phyloP scores from a whole-genome alignment of 2,888 invertebrate genomes.

The Oscheius sp. region DNA sequence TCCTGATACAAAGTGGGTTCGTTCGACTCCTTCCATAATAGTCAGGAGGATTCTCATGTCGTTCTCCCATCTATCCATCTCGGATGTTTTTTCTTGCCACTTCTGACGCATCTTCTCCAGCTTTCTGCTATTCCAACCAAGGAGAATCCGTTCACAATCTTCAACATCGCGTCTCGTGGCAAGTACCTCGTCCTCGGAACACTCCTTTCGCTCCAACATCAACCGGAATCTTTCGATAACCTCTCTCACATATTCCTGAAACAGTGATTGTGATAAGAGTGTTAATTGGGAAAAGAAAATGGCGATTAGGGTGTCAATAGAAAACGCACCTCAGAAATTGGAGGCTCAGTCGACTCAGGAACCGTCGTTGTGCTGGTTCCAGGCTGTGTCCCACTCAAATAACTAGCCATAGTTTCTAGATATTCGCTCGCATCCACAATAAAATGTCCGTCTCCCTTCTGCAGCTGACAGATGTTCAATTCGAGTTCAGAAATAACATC shows the following conservation, averaged over 20 bases:
- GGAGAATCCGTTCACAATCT: constrained; percentile 55
- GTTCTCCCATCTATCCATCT: constrained; percentile 53
- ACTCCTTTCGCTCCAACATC: constrained; percentile 55
- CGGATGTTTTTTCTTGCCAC: constrained; percentile 48
- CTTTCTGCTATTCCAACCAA: constrained; percentile 48
- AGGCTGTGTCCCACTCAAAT: constrained; percentile 9
- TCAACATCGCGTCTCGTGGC: constrained; percentile 63
- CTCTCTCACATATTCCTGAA: constrained; percentile 56
- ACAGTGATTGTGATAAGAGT: not conserved
- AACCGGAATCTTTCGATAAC: constrained; percentile 55
- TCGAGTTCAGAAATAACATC: constrained; percentile 20
- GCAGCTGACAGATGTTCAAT: constrained; percentile 6
- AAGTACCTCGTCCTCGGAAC: constrained; percentile 58
- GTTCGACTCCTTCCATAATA: constrained; percentile 22
- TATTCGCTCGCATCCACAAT: constrained; percentile 24
- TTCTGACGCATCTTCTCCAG: constrained; percentile 45
- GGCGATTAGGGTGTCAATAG: not conserved
- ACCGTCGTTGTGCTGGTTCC: constrained; percentile 16
- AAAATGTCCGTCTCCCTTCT: constrained; percentile 11
- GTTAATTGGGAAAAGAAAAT: not conserved
- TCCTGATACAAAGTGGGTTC: constrained; percentile 26
- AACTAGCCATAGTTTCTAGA: constrained; percentile 20
- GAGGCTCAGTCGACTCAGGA: constrained; percentile 7
- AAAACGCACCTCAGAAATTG: constrained; percentile 21
- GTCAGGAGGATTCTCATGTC: constrained; percentile 27